Evolutionary conservation across 2,888 invertebrate genomes (phyloP).

Genomic region (Caenorhabditis wallacei): DNA sequence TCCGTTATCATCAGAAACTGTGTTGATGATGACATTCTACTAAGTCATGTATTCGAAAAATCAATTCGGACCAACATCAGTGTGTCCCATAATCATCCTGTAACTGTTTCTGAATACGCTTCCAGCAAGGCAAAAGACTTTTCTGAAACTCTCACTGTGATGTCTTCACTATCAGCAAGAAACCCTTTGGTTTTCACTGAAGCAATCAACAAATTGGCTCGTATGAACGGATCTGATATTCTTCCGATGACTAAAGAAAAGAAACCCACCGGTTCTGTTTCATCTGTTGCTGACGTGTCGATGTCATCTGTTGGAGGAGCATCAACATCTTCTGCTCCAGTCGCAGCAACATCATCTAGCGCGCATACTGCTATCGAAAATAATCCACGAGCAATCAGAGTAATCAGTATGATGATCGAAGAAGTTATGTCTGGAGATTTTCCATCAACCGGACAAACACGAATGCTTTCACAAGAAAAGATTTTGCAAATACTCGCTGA

Average conservation of each 20-base stretch:
- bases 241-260: constrained; percentile 27
- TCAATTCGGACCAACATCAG: constrained; percentile 54
- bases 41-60: constrained; percentile 61
- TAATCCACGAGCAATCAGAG: constrained; percentile 24
- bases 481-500: constrained; percentile 69
- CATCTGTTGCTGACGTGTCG: constrained; percentile 19
- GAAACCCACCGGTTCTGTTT: constrained; percentile 4
- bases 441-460: constrained; percentile 12
- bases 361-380: constrained; percentile 2
- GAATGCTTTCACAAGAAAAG: constrained; percentile 67
- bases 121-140: constrained; percentile 63
- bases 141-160: constrained; percentile 54
- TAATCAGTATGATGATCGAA: constrained; percentile 64
- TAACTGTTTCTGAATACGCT: constrained; percentile 23
- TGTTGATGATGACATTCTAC: constrained; percentile 71
- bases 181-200: constrained; percentile 53
- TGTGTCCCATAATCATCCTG: not conserved
- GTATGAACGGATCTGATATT: constrained; percentile 28
- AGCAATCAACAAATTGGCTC: constrained; percentile 38
- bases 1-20: constrained; percentile 77
- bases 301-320: not conserved
- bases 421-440: constrained; percentile 70
- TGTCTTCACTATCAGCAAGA: constrained; percentile 58
- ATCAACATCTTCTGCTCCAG: constrained; percentile 16
- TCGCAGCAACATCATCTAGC: constrained; percentile 11